Base-by-base conservation (phyloP, 2,888 invertebrate species). In the Apodemia zela region DNA sequence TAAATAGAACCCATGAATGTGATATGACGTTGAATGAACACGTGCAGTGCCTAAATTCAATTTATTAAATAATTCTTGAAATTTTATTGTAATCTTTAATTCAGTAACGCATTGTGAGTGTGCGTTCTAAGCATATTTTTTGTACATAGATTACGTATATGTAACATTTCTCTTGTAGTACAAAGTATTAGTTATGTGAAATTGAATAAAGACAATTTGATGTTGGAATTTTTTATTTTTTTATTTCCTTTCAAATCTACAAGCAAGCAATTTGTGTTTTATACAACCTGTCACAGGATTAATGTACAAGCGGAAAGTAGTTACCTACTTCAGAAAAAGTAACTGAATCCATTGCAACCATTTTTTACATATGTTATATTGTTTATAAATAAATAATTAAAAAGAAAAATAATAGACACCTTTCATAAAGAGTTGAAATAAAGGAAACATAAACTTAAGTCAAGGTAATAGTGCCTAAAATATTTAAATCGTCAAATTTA, bases 31-130 rank as follows among this genome's bases (percentile, higher is more conserved):
- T 75, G 80, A 82, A 82, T 75, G 73, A 80, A 85, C 81, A 87
- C 81, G 85, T 85, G 85, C 88, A 87, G 90, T 91, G 90, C 90
- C 90, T 90, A 89, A 87, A 87, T 84, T 88, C 84, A 87, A 81
- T 84, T 87, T 81, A 76, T 75, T 82, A 76, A 81, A 75, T 68
- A 69, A 67, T 73, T 78, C 70, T 73, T 72, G 70, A 71, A 68
- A 67, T 69, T 70, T 67, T 69, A 67, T 68, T 66, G 61, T 69
- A 68, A 65, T 71, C 65, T 71, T 68, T 65, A 60, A 62, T 67
- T 67, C 69, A 68, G 68, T 69, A 69, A 65, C 66, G 61, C 62
- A 67, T 66, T 67, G 77, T 78, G 69, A 77, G 71, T 74, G 73
- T 76, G 79, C 75, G 79, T 78, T 74, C 73, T 73, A 72, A 77